These are phyloP conservation scores for Antennarius striatus DNA, from an alignment of 2,113 vertebrate species.

Conservation along the genomic window DNA sequence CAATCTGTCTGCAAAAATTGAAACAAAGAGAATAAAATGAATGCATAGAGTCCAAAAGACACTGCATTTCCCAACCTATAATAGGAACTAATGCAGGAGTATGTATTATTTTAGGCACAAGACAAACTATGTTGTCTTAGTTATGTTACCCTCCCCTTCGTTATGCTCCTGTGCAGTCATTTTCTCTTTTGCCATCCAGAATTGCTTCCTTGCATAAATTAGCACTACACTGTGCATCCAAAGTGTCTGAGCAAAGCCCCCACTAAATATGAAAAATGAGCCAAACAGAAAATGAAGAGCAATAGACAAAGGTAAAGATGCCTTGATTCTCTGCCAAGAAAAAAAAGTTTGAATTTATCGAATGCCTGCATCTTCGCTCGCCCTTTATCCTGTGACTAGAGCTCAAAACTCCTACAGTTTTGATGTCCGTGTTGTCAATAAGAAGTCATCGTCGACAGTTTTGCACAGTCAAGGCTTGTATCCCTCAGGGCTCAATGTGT, in stretches of 20 bases:
- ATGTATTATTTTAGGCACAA: conserved; percentile 1
- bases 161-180: not conserved
- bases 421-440: conserved; percentile 57
- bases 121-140: conserved; percentile 4
- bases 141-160: not conserved
- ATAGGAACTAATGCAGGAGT: conserved; percentile 4
- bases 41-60: not conserved
- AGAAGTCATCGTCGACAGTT: conserved; percentile 49
- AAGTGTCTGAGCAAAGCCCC: conserved; percentile 6
- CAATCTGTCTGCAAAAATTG: too few relatives aligned
- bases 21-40: not conserved
- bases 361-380: not conserved
- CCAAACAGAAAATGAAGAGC: conserved; percentile 1
- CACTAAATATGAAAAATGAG: conserved; percentile 33
- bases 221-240: not conserved
- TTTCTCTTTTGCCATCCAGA: conserved; percentile 1
- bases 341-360: conserved; percentile 7
- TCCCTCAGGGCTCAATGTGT: conserved; percentile 43
- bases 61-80: conserved; percentile 1
- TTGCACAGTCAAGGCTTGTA: conserved; percentile 53
- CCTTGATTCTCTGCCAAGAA: not conserved
- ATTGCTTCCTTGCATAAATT: conserved; percentile 8
- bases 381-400: conserved; percentile 36
- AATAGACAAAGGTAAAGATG: conserved; percentile 3
- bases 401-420: conserved; percentile 30